Evolutionary conservation across 2,797 vertebrate species (phyloP).

Genomic region (Delichon dasypus): DNA sequence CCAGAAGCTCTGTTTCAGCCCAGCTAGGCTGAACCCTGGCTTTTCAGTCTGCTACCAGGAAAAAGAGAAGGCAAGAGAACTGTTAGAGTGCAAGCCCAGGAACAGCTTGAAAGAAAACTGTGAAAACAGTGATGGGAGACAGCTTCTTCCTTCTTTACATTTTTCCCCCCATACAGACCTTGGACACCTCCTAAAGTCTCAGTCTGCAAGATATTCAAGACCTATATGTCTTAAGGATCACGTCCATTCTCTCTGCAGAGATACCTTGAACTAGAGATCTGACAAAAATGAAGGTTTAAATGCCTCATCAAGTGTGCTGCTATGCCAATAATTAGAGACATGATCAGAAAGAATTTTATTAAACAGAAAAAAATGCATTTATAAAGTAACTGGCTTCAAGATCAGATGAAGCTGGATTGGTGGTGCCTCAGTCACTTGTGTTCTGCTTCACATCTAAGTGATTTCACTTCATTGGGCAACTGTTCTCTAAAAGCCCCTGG

Average conservation of each 20-base stretch:
- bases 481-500: not conserved
- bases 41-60: not conserved
- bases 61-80: not conserved
- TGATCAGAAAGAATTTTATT: not conserved
- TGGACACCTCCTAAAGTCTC: not conserved
- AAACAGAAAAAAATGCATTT: not conserved
- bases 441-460: not conserved
- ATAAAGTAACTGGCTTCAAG: not conserved
- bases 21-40: not conserved
- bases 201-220: not conserved
- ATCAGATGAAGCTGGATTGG: not conserved
- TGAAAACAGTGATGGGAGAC: not conserved
- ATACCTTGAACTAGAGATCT: not conserved
- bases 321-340: not conserved
- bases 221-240: not conserved
- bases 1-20: not conserved
- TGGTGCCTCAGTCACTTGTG: not conserved
- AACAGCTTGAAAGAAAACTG: too few relatives aligned
- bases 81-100: too few relatives aligned
- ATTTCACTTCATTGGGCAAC: not conserved
- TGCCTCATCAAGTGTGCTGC: not conserved
- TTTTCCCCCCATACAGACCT: not conserved
- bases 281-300: not conserved
- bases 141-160: not conserved
- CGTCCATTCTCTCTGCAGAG: not conserved